phyloP scores from a whole-genome alignment of 2,797 vertebrate species.

The Enteromius afrohamiltoni region DNA sequence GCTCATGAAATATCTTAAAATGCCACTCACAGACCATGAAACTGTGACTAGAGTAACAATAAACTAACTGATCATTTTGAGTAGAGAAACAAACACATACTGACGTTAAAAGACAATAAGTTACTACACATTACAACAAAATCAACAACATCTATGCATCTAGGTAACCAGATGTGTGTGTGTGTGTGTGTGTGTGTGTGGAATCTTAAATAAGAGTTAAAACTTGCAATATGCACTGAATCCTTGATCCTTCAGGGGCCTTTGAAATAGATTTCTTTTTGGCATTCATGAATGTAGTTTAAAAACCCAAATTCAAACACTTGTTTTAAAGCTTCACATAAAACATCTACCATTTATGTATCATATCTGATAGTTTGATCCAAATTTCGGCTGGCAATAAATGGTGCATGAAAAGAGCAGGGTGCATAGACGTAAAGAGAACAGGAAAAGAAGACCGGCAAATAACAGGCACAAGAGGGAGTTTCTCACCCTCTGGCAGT shows the following conservation, averaged over 20 bases:
- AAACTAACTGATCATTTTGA: background rate
- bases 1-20: background rate
- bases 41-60: background rate
- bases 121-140: too few species aligned
- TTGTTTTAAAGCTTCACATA: conserved; percentile 37
- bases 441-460: conserved; percentile 2
- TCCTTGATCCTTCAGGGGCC: background rate
- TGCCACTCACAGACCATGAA: background rate
- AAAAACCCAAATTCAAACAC: conserved; percentile 33
- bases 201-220: background rate
- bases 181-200: too few species aligned
- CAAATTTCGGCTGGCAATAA: conserved; percentile 57
- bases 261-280: conserved; percentile 6
- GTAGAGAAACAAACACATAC: background rate
- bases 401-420: conserved; percentile 72
- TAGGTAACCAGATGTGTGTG: too few species aligned
- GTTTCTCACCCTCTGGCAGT: conserved; percentile 10
- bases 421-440: conserved; percentile 48
- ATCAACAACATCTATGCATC: too few species aligned
- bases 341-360: conserved; percentile 41
- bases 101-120: background rate
- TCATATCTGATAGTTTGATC: conserved; percentile 41
- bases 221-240: background rate
- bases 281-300: conserved; percentile 2
- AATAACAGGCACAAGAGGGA: conserved; percentile 36